phyloP scores from a whole-genome alignment of 1,140 invertebrate genomes.

The Drosophila erecta region DNA sequence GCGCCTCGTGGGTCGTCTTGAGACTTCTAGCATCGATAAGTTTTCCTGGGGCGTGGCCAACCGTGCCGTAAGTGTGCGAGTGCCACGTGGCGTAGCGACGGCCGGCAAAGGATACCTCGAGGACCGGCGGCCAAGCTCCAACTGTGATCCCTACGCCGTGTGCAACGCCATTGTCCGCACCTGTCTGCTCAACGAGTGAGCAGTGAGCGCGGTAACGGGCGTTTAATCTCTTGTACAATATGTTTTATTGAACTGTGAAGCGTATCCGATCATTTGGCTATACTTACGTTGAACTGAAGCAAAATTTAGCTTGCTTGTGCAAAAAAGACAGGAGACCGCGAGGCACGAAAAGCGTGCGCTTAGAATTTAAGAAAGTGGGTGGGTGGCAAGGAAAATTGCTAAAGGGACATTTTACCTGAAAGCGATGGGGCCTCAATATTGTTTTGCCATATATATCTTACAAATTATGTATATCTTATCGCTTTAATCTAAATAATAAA shows the following conservation, averaged over 20 bases:
- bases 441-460: slow-evolving; percentile 48
- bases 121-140: slow-evolving; percentile 94
- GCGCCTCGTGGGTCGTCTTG: slow-evolving; percentile 91
- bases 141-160: slow-evolving; percentile 94
- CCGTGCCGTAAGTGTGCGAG: slow-evolving; percentile 89
- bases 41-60: slow-evolving; percentile 91
- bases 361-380: slow-evolving; percentile 42
- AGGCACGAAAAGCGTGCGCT: slow-evolving; percentile 18
- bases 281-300: slow-evolving; percentile 7
- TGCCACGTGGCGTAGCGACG: slow-evolving; percentile 91
- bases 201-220: not conserved
- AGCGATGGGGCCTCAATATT: not conserved
- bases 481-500: slow-evolving; percentile 48
- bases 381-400: slow-evolving; percentile 12
- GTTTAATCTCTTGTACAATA: slow-evolving; percentile 52
- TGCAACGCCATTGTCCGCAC: slow-evolving; percentile 89
- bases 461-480: slow-evolving; percentile 44
- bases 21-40: slow-evolving; percentile 93
- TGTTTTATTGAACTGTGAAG: slow-evolving; percentile 20
- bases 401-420: slow-evolving; percentile 2
- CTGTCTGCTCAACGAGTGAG: slow-evolving; percentile 87
- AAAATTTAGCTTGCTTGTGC: slow-evolving; percentile 10
- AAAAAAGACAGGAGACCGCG: slow-evolving; percentile 32
- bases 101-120: slow-evolving; percentile 94
- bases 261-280: slow-evolving; percentile 14